Conservation (phyloP, 2,888 invertebrate genomes). For the Serripes groenlandicus region DNA sequence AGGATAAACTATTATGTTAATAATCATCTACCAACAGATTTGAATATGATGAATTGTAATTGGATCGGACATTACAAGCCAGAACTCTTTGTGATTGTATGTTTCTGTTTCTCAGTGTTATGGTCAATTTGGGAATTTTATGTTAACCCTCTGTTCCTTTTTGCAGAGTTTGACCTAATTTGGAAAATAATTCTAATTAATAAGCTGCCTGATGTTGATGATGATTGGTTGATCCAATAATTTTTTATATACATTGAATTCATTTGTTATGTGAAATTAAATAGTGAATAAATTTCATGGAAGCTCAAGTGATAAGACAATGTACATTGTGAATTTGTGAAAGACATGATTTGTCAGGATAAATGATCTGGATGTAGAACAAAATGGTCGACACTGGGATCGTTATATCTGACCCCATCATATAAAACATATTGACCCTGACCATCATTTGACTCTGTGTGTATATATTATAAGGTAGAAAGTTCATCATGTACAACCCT, state of each 20-base stretch:
- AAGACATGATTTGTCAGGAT: too few species aligned
- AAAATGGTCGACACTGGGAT: too few species aligned
- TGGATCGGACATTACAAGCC: neutral
- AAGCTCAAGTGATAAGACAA: too few species aligned
- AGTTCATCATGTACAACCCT: conserved; percentile 14
- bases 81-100: conserved; percentile 2
- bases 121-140: neutral
- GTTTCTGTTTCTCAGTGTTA: neutral
- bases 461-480: neutral
- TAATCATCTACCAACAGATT: too few species aligned
- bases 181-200: neutral
- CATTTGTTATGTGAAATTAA: too few species aligned
- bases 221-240: conserved; percentile 12
- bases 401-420: too few species aligned
- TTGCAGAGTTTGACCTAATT: neutral
- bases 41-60: neutral
- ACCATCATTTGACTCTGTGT: neutral
- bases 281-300: too few species aligned
- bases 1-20: too few species aligned
- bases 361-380: too few species aligned
- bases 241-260: neutral
- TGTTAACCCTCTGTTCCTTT: neutral
- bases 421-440: neutral
- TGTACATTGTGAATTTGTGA: too few species aligned
- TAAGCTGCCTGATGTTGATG: neutral